A percentile compares a stretch with the other conserved stretches of the same genome.
Conservation (phyloP, 2,888 invertebrate species). For the Acleris cristana region DNA sequence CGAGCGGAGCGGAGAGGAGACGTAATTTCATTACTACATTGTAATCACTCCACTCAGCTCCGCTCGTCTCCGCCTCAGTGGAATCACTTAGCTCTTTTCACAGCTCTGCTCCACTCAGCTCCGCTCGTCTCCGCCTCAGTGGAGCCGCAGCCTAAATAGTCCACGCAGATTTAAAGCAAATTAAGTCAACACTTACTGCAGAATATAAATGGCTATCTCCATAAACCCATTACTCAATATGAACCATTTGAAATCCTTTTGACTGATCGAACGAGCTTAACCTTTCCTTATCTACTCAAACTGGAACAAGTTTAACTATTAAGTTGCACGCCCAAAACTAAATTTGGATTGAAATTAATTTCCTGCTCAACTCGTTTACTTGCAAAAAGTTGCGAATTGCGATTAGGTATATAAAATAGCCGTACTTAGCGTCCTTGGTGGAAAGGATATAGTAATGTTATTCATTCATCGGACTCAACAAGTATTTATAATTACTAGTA, state of each 20-base stretch:
- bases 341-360: constrained; percentile 13
- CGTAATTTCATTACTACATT: no score
- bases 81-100: no score
- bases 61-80: no score
- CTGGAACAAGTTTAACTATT: constrained; percentile 18
- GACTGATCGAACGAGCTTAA: constrained; percentile 17
- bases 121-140: no score
- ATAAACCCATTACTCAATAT: background rate
- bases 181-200: no score
- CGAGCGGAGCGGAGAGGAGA: no score
- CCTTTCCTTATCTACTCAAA: constrained; percentile 26
- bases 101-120: no score
- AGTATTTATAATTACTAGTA: constrained; percentile 11
- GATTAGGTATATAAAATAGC: constrained; percentile 30
- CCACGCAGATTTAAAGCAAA: no score
- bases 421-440: constrained; percentile 25
- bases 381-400: constrained; percentile 22
- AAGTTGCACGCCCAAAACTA: constrained; percentile 16
- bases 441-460: constrained; percentile 21
- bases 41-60: no score
- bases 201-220: no score
- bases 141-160: no score
- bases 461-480: constrained; percentile 24
- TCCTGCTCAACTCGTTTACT: constrained; percentile 29
- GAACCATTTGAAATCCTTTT: background rate